Percentiles rank a stretch among this genome's conserved stretches.
Evolutionary conservation across 2,113 vertebrate genomes (phyloP).

Genomic region (Struthidea cinerea): DNA sequence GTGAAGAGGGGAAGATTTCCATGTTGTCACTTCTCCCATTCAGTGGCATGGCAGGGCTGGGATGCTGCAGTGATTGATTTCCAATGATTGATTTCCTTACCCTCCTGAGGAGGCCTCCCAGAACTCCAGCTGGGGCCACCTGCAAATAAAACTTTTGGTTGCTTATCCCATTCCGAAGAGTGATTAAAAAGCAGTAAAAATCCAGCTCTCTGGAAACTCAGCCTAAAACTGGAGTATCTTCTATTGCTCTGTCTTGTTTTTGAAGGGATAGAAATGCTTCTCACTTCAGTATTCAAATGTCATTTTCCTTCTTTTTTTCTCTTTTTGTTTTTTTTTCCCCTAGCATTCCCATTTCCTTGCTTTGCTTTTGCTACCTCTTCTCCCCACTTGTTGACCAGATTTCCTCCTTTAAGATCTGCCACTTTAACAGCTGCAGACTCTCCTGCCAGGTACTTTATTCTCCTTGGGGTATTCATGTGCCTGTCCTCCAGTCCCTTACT

Average conservation of each 20-base stretch:
- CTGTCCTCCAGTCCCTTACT: not conserved
- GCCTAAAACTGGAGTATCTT: not conserved
- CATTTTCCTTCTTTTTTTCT: rapidly evolving
- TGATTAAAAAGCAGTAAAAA: not conserved
- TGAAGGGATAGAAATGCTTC: not conserved
- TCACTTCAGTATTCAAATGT: not conserved
- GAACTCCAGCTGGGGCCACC: not conserved
- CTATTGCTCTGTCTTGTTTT: not conserved
- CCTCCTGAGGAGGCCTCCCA: not conserved
- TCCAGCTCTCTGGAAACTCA: not conserved
- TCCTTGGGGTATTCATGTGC: rapidly evolving
- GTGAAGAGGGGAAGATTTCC: not conserved
- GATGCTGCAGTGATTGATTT: not conserved
- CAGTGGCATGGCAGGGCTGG: not conserved
- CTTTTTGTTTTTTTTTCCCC: rapidly evolving
- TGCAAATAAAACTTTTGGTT: not conserved
- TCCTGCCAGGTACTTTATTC: not conserved
- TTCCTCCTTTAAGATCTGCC: not conserved
- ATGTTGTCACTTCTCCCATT: not conserved
- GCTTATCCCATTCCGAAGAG: not conserved
- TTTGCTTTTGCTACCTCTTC: not conserved
- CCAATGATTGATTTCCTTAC: not conserved
- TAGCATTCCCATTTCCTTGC: not conserved
- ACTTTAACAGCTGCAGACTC: not conserved
- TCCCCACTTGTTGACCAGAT: not conserved